Conservation (phyloP, 2,113 vertebrate genomes). For the Perccottus glenii region DNA sequence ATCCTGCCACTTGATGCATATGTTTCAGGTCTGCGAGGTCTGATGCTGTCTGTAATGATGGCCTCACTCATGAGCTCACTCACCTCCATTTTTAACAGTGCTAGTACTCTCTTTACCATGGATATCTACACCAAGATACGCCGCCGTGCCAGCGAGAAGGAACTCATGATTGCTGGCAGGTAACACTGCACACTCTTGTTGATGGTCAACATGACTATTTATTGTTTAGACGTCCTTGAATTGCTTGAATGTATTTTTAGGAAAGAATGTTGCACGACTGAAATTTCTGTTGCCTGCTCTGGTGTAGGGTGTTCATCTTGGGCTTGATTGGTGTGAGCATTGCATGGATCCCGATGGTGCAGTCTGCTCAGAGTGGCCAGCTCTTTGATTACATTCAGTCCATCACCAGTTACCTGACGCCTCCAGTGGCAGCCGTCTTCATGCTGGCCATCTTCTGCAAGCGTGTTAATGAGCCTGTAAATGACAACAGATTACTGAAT, state of each 20-base stretch:
- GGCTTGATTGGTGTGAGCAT: slow-evolving; percentile 90
- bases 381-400: slow-evolving; percentile 97
- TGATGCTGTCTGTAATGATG: slow-evolving; percentile 96
- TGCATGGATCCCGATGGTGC: slow-evolving; percentile 95
- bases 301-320: slow-evolving; percentile 88
- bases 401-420: slow-evolving; percentile 91
- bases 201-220: too few species aligned
- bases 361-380: slow-evolving; percentile 89
- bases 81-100: slow-evolving; percentile 97
- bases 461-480: slow-evolving; percentile 88
- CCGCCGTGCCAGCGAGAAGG: slow-evolving; percentile 79
- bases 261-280: too few species aligned
- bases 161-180: slow-evolving; percentile 95
- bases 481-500: slow-evolving; percentile 31
- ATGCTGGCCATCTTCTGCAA: slow-evolving; percentile 91
- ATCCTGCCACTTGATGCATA: slow-evolving; percentile 2
- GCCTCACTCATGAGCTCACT: slow-evolving; percentile 97
- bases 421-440: slow-evolving; percentile 92
- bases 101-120: slow-evolving; percentile 96
- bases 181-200: slow-evolving; percentile 46
- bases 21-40: slow-evolving; percentile 86
- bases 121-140: slow-evolving; percentile 93
- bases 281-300: not conserved
- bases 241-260: too few species aligned
- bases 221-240: too few species aligned